Conservation (phyloP, 2,113 vertebrate species). For the Mormoops blainvillei region DNA sequence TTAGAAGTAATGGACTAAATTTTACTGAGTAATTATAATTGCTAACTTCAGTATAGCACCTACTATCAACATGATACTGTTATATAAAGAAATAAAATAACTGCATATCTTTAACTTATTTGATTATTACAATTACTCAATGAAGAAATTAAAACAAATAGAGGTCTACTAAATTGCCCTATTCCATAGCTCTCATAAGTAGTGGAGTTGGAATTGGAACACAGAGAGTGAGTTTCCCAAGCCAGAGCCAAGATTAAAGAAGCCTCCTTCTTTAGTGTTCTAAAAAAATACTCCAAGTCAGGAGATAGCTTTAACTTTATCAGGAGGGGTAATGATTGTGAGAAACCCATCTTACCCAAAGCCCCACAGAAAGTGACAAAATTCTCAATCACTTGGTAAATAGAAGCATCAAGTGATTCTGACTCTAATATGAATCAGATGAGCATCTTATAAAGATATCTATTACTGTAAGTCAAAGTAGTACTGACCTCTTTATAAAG, state of each 20-base stretch:
- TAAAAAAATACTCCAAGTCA: neutral
- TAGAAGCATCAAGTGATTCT: slow-evolving; percentile 28
- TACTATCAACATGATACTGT: neutral
- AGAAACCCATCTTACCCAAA: neutral
- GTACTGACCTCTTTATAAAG: neutral
- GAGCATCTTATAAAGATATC: slow-evolving; percentile 48
- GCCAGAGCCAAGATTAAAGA: neutral
- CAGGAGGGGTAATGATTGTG: neutral
- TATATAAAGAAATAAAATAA: neutral
- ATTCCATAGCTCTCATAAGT: neutral
- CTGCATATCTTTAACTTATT: neutral
- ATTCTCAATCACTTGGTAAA: neutral
- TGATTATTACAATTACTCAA: neutral
- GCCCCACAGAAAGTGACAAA: neutral
- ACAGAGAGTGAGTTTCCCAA: neutral
- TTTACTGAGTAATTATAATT: neutral
- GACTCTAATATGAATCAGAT: neutral
- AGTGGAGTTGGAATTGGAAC: neutral
- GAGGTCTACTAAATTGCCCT: neutral
- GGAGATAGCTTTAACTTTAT: slow-evolving; percentile 25
- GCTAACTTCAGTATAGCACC: neutral
- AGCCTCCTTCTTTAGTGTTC: neutral
- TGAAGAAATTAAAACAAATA: neutral
- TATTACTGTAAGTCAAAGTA: neutral
- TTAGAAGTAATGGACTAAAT: neutral